Evolutionary conservation across 2,797 vertebrate genomes (phyloP).

Genomic region (Psittacula echo): DNA sequence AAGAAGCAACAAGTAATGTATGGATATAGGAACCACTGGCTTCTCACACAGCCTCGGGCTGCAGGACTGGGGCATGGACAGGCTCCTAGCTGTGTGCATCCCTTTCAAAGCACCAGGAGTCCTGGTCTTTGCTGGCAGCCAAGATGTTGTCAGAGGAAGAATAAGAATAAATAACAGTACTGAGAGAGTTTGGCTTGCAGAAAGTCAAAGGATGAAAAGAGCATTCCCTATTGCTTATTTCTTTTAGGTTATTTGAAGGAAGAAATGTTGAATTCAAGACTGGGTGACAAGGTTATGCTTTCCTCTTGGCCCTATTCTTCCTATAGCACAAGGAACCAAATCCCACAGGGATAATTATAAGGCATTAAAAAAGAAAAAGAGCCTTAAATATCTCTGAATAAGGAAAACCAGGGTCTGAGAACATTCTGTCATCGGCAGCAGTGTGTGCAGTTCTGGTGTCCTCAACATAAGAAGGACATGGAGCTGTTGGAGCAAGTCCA

Average conservation of each 20-base stretch:
- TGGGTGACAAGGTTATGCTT: background rate
- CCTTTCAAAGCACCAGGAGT: background rate
- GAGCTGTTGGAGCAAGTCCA: background rate
- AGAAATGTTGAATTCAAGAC: background rate
- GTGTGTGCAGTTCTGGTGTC: background rate
- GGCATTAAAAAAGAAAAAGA: background rate
- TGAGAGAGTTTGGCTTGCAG: background rate
- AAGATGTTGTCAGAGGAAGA: background rate
- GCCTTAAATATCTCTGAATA: background rate
- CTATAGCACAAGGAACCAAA: background rate
- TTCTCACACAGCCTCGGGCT: background rate
- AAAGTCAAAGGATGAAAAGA: background rate
- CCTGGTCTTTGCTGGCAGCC: background rate
- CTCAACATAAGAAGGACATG: background rate
- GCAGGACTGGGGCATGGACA: background rate
- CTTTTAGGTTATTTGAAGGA: background rate
- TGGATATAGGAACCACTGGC: background rate
- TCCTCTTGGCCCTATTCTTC: background rate
- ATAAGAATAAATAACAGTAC: background rate
- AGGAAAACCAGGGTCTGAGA: background rate
- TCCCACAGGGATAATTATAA: background rate
- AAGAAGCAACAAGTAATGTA: background rate
- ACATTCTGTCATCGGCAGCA: background rate
- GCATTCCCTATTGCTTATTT: background rate
- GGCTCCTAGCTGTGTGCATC: background rate